phyloP scores from a whole-genome alignment of 1,140 invertebrate genomes.

The Hesperophylax magnus region DNA sequence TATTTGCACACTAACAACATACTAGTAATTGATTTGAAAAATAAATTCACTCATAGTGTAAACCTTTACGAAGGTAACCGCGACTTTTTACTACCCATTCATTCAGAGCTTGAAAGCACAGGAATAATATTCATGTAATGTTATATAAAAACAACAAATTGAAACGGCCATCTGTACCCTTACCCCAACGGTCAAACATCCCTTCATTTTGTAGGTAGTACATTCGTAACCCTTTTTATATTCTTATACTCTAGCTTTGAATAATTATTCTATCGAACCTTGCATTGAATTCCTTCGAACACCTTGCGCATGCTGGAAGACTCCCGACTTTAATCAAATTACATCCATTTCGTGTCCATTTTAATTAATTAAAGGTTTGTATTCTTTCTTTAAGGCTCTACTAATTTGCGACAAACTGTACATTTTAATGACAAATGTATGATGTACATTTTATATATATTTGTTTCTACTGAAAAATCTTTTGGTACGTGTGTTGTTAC shows the following conservation, averaged over 20 bases:
- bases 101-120: neutral
- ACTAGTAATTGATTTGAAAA: too few relatives aligned
- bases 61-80: neutral
- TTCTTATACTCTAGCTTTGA: neutral
- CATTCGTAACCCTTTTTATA: neutral
- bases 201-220: neutral
- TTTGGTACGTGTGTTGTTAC: too few relatives aligned
- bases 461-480: too few relatives aligned
- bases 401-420: too few relatives aligned
- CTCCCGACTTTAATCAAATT: neutral
- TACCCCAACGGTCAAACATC: constrained; percentile 26
- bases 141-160: neutral
- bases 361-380: neutral
- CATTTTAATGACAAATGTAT: too few relatives aligned
- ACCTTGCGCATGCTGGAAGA: neutral
- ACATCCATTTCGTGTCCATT: neutral
- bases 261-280: neutral
- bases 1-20: too few relatives aligned
- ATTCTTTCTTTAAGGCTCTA: too few relatives aligned
- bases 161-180: constrained; percentile 4
- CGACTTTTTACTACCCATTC: neutral
- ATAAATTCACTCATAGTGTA: neutral
- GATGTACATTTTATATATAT: too few relatives aligned
- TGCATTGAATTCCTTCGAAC: neutral
- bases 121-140: neutral